These are phyloP conservation scores for Microplitis manilae DNA, from an alignment of 2,888 invertebrate genomes.

Conservation along the genomic window DNA sequence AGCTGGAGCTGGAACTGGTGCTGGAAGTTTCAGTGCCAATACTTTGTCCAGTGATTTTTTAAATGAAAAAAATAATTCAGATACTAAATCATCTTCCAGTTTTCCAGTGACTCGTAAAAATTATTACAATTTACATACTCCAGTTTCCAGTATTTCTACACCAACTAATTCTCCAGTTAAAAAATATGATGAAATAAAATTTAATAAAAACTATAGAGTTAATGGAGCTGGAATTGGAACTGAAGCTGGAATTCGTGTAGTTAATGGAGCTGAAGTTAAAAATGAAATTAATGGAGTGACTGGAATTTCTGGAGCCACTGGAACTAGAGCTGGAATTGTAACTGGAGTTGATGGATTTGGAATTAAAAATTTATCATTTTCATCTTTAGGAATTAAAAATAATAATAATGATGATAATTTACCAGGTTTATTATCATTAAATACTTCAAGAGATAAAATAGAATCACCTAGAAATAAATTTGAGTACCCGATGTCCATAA, in stretches of 20 bases:
- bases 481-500: background rate
- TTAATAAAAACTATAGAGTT: background rate
- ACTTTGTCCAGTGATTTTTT: background rate
- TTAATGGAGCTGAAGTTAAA: too few relatives aligned
- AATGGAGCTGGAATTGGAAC: background rate
- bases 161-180: slow-evolving; percentile 42
- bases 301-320: too few relatives aligned
- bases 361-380: slow-evolving; percentile 2
- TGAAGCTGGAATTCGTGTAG: too few relatives aligned
- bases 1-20: background rate
- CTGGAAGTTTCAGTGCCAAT: slow-evolving; percentile 4
- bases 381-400: background rate
- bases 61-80: slow-evolving; percentile 9
- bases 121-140: slow-evolving; percentile 55
- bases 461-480: slow-evolving; percentile 1
- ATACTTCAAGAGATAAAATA: slow-evolving; percentile 9
- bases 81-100: background rate
- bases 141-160: slow-evolving; percentile 34
- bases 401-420: background rate
- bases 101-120: slow-evolving; percentile 55
- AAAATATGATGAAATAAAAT: background rate
- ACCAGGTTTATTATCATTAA: background rate
- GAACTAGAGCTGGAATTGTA: background rate
- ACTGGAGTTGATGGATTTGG: background rate
- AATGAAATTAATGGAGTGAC: too few relatives aligned